Evolutionary conservation across 2,888 invertebrate genomes (phyloP).

Genomic region (Hoplodrina blanda): DNA sequence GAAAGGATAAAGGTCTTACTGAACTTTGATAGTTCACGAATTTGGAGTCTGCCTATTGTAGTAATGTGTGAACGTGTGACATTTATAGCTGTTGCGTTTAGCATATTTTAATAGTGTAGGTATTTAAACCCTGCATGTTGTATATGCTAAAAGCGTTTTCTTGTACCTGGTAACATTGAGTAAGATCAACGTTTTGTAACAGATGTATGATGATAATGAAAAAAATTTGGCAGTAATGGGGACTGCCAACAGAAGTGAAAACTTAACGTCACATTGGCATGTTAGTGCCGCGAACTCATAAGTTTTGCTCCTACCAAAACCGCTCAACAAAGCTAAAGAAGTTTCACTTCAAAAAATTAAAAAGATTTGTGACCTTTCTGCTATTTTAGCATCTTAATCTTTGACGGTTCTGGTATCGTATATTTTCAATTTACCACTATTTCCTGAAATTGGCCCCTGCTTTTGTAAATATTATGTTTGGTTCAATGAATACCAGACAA

Average conservation of each 20-base stretch:
- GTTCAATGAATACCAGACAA: constrained; percentile 64
- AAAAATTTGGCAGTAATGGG: no score
- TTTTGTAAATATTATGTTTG: constrained; percentile 71
- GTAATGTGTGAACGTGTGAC: constrained; percentile 46
- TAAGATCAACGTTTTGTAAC: no score
- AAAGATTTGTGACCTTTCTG: background rate
- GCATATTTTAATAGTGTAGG: constrained; percentile 35
- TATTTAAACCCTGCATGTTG: constrained; percentile 8
- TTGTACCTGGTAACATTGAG: background rate
- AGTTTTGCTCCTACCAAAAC: no score
- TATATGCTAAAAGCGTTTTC: background rate
- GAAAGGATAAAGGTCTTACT: constrained; percentile 53
- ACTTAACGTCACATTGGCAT: no score
- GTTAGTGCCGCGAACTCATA: no score
- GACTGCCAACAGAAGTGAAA: no score
- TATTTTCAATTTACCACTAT: constrained; percentile 75
- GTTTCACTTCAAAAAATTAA: no score
- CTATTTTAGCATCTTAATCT: constrained; percentile 62
- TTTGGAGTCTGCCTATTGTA: constrained; percentile 46
- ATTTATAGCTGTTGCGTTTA: constrained; percentile 41
- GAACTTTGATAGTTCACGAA: constrained; percentile 54
- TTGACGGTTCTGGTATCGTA: constrained; percentile 66
- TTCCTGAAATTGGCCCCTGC: constrained; percentile 71
- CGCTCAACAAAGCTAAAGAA: no score
- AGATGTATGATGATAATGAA: no score